Evolutionary conservation across 1,140 invertebrate species (phyloP), one percentile per base, ranked within the genome.

Genomic region (Schlechtendalia chinensis): DNA sequence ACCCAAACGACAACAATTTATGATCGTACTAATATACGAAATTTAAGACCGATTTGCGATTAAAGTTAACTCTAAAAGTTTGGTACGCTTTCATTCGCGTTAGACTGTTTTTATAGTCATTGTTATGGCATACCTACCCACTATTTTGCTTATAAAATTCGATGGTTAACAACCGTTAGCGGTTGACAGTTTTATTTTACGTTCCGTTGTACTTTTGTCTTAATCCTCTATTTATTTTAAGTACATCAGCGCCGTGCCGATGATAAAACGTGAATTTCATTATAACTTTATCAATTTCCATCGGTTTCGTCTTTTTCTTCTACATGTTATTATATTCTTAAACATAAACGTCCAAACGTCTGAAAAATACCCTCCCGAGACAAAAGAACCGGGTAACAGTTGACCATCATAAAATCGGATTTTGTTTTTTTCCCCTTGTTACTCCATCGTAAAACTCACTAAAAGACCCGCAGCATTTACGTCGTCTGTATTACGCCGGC

Each of bases 321-420:
- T 3, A 45, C 32, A 8, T 8, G 32, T 39, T 39, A 39, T 39
- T 39, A 39, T 59, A 56, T 75, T 59, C 14, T 59, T 39, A 75
- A 39, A 45, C 27, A 14, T 17, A 22, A 32, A 17, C 1, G 16
- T 24, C 65, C 27, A 47, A 61, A 58, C 14, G 19, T 39, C 22
- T 1, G 16, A 39, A 27, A 77, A 77, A 77, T 77, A 61, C 58
- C 39, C 58, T 59, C 56, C 45, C 19, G 75, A 61, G 58, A 79
- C 58, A 63, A 61, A 47, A 59, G 39, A 59, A 39, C 14, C 75
- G 10, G 50, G 75, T 79, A 61, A 79, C 75, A 79, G 56, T 79
- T 79, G 56, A 61, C 75, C 56, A 61, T 79, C 75, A 61, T 79
- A 79, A 79, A 79, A 47, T 50, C 16, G 58, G 56, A 79, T 61